phyloP scores from a whole-genome alignment of 2,888 invertebrate species.

The Polietes domitor region DNA sequence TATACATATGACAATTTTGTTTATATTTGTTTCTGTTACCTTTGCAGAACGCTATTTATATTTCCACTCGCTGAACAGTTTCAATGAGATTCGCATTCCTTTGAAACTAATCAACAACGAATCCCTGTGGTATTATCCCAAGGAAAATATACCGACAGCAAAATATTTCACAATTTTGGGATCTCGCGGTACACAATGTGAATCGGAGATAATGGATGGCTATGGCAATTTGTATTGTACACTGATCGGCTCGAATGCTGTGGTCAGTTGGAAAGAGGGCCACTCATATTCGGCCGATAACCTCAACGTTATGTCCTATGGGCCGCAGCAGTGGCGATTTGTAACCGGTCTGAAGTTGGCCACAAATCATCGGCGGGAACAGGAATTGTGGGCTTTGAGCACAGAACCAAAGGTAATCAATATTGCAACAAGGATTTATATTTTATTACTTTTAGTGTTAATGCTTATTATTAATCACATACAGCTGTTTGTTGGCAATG shows the following conservation, averaged over 20 bases:
- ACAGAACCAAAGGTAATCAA: slow-evolving; percentile 74
- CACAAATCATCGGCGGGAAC: slow-evolving; percentile 82
- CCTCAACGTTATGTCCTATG: slow-evolving; percentile 82
- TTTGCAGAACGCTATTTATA: slow-evolving; percentile 81
- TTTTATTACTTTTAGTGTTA: too few species aligned
- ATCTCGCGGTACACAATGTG: slow-evolving; percentile 85
- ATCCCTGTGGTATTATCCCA: slow-evolving; percentile 81
- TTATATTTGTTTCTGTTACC: background rate
- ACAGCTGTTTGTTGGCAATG: slow-evolving; percentile 70
- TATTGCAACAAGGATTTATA: background rate
- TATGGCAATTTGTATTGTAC: slow-evolving; percentile 88
- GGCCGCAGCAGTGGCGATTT: slow-evolving; percentile 86
- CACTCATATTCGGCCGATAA: slow-evolving; percentile 83
- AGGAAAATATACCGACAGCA: slow-evolving; percentile 70
- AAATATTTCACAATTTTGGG: slow-evolving; percentile 82
- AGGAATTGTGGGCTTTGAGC: slow-evolving; percentile 86
- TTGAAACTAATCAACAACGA: slow-evolving; percentile 83
- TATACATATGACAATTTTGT: too few species aligned
- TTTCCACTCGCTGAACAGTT: slow-evolving; percentile 85
- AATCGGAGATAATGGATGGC: slow-evolving; percentile 87
- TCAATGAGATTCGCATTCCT: slow-evolving; percentile 83
- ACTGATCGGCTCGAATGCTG: slow-evolving; percentile 85
- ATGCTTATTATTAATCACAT: slow-evolving; percentile 11
- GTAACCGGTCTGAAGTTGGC: slow-evolving; percentile 88
- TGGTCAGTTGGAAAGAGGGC: slow-evolving; percentile 88